A percentile compares a stretch with the other conserved stretches of the same genome.
Conservation (phyloP, 2,888 invertebrate genomes). For the Conchocele bisecta region DNA sequence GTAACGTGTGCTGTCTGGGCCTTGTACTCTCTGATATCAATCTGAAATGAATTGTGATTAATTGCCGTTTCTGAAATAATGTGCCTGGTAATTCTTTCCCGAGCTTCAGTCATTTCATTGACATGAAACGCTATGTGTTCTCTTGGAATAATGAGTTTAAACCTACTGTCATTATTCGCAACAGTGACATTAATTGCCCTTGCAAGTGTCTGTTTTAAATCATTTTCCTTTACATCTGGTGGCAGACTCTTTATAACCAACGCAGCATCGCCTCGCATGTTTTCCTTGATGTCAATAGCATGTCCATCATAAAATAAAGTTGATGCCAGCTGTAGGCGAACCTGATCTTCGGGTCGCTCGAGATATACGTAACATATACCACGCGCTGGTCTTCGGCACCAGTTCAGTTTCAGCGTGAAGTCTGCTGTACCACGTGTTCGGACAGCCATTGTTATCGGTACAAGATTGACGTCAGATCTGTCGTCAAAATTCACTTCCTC, state of each 20-base stretch:
- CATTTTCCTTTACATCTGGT: conserved; percentile 46
- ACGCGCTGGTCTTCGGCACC: conserved; percentile 64
- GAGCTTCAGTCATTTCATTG: background rate
- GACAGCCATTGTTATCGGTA: no score
- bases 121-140: background rate
- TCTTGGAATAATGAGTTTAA: conserved; percentile 45
- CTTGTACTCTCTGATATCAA: conserved; percentile 41
- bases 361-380: conserved; percentile 65
- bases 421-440: background rate
- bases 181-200: background rate
- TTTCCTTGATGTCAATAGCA: no score
- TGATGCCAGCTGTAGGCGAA: background rate
- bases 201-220: conserved; percentile 38
- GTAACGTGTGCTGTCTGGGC: conserved; percentile 38
- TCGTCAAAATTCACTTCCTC: conserved; percentile 32
- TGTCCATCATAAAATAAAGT: background rate
- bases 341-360: conserved; percentile 38
- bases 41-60: conserved; percentile 31
- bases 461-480: conserved; percentile 2
- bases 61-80: no score
- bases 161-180: background rate
- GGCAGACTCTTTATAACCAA: conserved; percentile 34
- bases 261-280: conserved; percentile 3
- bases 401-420: conserved; percentile 63
- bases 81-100: background rate